A percentile compares a stretch with the other conserved stretches of the same genome.
These are phyloP conservation scores for Mimachlamys varia DNA, from an alignment of 2,888 invertebrate species.

Conservation along the genomic window DNA sequence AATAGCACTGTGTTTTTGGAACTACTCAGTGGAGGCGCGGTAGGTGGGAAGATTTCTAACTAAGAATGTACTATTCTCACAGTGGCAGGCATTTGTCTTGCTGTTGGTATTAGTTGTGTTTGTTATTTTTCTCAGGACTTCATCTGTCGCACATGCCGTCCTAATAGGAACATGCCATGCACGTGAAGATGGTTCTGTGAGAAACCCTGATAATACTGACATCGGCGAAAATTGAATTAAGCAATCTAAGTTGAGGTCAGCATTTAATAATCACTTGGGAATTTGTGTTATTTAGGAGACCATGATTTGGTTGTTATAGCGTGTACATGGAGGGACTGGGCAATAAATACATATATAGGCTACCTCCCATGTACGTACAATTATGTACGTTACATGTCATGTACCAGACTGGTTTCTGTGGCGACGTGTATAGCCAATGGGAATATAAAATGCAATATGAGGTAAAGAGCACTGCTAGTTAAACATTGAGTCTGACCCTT, in stretches of 20 bases:
- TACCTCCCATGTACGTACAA: too few relatives aligned
- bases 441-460: not conserved
- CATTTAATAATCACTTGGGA: not conserved
- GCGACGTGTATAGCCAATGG: too few relatives aligned
- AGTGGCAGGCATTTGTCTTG: not conserved
- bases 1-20: too few relatives aligned
- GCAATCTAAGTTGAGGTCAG: not conserved
- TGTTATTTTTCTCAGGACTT: not conserved
- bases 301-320: not conserved
- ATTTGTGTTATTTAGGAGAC: not conserved
- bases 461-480: not conserved
- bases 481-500: too few relatives aligned
- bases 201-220: not conserved
- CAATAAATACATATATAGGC: too few relatives aligned
- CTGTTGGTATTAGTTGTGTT: not conserved
- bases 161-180: not conserved
- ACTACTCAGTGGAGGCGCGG: not conserved
- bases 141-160: not conserved
- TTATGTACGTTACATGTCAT: too few relatives aligned
- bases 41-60: not conserved
- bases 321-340: too few relatives aligned
- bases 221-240: slow-evolving; percentile 3
- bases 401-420: too few relatives aligned
- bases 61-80: not conserved
- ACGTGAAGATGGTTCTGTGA: not conserved